Evolutionary conservation across 2,888 invertebrate genomes (phyloP), one percentile per base, ranked within the genome.

Genomic region (Iselma pallidipennis): DNA sequence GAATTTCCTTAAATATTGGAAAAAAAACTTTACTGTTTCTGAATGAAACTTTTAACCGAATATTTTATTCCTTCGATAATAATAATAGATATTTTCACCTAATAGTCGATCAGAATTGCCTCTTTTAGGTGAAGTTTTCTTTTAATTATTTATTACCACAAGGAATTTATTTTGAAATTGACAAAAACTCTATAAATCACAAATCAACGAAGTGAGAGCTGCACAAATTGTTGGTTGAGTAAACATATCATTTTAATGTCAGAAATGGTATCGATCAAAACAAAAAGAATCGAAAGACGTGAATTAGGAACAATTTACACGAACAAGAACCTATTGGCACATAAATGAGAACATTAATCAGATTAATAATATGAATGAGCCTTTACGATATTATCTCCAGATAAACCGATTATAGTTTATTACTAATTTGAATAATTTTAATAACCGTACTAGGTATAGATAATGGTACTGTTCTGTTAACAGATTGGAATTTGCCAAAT

Each of bases 361-460:
- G 50, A 50, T 50, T 50, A 50, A 49, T 50, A 12, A 21, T 29
- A 10, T 5, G 4, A 21, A n/a, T 50, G 21, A 21, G 19, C 23
- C 50, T 16, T 14, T 19, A n/a, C 26, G 3, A 14, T 26, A 50
- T 50, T 50, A 50, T 50, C 14, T 10, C 26, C 26, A 7, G 28
- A 50, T 50, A 25, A 50, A 26, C 28, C 26, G 26, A 50, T 50
- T 50, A 28, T 14, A n/a, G 14, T 45, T 45, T 45, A 45, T n/a
- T 23, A 23, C 10, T 21, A 28, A 28, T 19, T 19, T 16, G 25
- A 25, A 25, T 25, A 25, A 3, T 25, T 3, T 25, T 9, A 23
- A 12, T 25, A 4, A 23, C 6, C 16, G 3, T 21, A 21, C 33
- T 19, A 42, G n/a, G 45, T 7, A 7, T 45, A 4, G 9, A 55